A percentile compares a stretch with the other conserved stretches of the same genome.
phyloP scores from a whole-genome alignment of 1,140 invertebrate species.

The Cepaea nemoralis region DNA sequence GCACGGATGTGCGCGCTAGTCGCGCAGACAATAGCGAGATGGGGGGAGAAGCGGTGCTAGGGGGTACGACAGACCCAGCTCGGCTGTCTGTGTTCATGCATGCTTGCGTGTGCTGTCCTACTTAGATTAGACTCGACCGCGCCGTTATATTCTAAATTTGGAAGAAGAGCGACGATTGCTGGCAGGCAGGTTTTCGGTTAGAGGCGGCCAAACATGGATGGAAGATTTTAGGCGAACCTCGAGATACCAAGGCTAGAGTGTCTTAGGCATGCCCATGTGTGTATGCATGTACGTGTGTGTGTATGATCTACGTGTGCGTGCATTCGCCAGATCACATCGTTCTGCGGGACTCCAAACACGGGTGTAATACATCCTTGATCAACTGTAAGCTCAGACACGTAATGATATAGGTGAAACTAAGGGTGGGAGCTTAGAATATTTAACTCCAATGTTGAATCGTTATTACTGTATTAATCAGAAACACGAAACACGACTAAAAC shows the following conservation, averaged over 20 bases:
- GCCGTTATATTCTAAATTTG: conserved; percentile 18
- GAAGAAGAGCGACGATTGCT: conserved; percentile 15
- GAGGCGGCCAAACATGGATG: conserved; percentile 9
- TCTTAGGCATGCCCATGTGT: conserved; percentile 17
- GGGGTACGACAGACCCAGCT: neutral
- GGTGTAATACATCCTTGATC: neutral
- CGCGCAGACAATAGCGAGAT: neutral
- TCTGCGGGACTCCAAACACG: neutral
- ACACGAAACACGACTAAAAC: no score
- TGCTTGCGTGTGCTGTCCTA: conserved; percentile 31
- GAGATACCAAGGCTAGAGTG: neutral
- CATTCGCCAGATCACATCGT: neutral
- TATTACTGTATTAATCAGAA: no score
- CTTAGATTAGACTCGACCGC: conserved; percentile 28
- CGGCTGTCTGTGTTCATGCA: conserved; percentile 27
- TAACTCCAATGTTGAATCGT: no score
- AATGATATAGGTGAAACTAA: neutral
- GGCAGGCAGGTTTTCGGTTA: neutral
- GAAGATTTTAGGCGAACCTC: conserved; percentile 1
- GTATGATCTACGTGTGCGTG: conserved; percentile 2
- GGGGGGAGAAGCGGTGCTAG: conserved; percentile 4
- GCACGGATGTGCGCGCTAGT: conserved; percentile 4
- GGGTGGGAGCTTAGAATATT: neutral
- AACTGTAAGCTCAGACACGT: neutral
- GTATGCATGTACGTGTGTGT: neutral